These are phyloP conservation scores for Natator depressus DNA, from an alignment of 2,113 vertebrate genomes.

Conservation along the genomic window DNA sequence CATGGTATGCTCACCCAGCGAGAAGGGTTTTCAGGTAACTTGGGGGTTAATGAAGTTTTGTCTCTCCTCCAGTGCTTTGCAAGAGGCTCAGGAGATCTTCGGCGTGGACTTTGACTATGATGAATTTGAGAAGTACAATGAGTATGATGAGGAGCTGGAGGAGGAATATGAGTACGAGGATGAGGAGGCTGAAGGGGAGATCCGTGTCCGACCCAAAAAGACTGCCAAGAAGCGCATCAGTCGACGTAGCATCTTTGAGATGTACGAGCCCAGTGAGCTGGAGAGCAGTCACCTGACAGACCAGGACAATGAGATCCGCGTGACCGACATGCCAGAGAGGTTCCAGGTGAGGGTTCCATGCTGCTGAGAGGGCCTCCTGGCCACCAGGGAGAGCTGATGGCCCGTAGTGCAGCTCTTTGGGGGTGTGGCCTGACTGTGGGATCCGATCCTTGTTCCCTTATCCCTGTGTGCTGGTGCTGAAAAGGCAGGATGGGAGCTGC, in stretches of 20 bases:
- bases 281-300: conserved; percentile 98
- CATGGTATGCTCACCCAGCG: background rate
- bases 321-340: conserved; percentile 97
- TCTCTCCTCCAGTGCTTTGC: conserved; percentile 87
- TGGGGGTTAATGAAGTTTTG: accelerated
- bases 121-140: conserved; percentile 92
- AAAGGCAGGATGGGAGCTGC: background rate
- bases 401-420: background rate
- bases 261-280: conserved; percentile 97
- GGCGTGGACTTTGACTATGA: conserved; percentile 98
- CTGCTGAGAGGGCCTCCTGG: background rate
- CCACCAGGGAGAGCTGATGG: background rate
- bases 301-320: conserved; percentile 98
- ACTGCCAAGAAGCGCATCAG: conserved; percentile 93
- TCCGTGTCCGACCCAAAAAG: conserved; percentile 95
- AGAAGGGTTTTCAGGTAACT: accelerated
- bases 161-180: conserved; percentile 97
- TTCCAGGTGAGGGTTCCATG: conserved; percentile 88
- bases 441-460: background rate
- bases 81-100: conserved; percentile 98
- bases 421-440: background rate
- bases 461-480: background rate
- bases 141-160: conserved; percentile 88
- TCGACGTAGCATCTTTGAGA: conserved; percentile 96
- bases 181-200: conserved; percentile 93